These are phyloP conservation scores for Prorops nasuta DNA, from an alignment of 1,140 invertebrate species.

Conservation along the genomic window DNA sequence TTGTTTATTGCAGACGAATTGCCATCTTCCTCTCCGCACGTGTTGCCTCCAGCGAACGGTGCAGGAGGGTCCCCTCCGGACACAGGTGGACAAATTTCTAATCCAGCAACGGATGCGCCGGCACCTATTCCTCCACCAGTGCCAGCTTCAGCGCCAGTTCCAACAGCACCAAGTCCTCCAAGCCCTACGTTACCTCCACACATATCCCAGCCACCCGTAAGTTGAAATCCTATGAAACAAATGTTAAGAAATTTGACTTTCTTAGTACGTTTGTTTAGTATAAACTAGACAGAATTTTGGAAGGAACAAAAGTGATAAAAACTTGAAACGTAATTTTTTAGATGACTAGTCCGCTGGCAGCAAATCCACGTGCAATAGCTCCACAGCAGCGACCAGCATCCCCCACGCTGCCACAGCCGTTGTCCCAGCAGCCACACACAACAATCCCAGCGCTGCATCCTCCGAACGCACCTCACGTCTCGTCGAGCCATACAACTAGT, in stretches of 20 bases:
- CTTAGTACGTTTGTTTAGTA: no score
- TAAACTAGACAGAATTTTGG: no score
- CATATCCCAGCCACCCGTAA: constrained; percentile 56
- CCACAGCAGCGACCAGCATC: constrained; percentile 51
- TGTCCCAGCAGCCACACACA: constrained; percentile 52
- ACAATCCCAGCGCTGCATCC: constrained; percentile 59
- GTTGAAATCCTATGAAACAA: constrained; percentile 17
- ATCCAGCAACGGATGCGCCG: constrained; percentile 54
- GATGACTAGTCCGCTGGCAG: constrained; percentile 58
- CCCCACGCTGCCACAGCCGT: constrained; percentile 48
- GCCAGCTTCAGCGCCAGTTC: constrained; percentile 52
- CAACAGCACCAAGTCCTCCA: constrained; percentile 54
- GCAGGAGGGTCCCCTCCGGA: constrained; percentile 54
- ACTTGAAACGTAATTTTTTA: constrained; percentile 30
- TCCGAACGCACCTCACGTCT: constrained; percentile 58
- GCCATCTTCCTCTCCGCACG: constrained; percentile 57
- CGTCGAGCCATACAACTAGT: constrained; percentile 56
- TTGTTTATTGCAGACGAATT: constrained; percentile 45
- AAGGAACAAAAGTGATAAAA: no score
- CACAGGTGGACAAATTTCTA: constrained; percentile 54
- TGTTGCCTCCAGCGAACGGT: constrained; percentile 57
- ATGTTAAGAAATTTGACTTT: neutral
- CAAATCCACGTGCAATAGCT: constrained; percentile 57
- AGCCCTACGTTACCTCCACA: constrained; percentile 56
- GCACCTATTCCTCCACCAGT: constrained; percentile 54